Evolutionary conservation across 1,140 invertebrate genomes (phyloP).

Genomic region (Oncopeltus fasciatus): DNA sequence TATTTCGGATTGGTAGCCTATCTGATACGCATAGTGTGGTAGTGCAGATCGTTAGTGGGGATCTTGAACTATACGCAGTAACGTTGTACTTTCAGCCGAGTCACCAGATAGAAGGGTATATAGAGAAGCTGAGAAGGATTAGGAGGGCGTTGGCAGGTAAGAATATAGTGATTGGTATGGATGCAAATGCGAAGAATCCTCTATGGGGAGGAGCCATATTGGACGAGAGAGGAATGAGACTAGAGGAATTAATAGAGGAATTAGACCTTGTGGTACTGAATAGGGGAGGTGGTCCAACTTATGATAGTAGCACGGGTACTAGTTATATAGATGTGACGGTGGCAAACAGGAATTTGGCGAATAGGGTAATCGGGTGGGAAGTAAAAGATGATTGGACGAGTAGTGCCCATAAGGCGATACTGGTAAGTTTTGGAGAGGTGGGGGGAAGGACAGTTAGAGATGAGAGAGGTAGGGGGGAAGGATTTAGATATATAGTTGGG

Average conservation of each 20-base stretch:
- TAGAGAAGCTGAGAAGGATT: neutral
- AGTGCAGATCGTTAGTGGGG: neutral
- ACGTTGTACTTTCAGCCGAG: neutral
- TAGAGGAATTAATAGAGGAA: neutral
- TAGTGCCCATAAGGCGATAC: neutral
- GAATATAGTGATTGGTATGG: neutral
- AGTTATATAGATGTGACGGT: neutral
- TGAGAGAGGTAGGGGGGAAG: neutral
- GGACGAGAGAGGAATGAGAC: neutral
- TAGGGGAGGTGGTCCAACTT: neutral
- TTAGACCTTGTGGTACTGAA: neutral
- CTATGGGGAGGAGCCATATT: neutral
- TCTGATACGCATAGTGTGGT: neutral
- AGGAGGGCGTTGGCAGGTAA: neutral
- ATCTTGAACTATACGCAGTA: neutral
- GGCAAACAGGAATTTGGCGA: neutral
- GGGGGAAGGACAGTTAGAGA: neutral
- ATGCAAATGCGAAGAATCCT: neutral
- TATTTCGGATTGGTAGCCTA: neutral
- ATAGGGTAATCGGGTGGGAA: neutral
- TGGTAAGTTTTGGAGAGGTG: neutral
- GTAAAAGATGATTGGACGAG: neutral
- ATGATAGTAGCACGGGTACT: neutral
- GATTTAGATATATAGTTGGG: neutral
- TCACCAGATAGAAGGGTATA: neutral